A percentile compares a stretch with the other conserved stretches of the same genome.
These are phyloP conservation scores for Pinctada fucata DNA, from an alignment of 2,888 invertebrate genomes.

Conservation along the genomic window DNA sequence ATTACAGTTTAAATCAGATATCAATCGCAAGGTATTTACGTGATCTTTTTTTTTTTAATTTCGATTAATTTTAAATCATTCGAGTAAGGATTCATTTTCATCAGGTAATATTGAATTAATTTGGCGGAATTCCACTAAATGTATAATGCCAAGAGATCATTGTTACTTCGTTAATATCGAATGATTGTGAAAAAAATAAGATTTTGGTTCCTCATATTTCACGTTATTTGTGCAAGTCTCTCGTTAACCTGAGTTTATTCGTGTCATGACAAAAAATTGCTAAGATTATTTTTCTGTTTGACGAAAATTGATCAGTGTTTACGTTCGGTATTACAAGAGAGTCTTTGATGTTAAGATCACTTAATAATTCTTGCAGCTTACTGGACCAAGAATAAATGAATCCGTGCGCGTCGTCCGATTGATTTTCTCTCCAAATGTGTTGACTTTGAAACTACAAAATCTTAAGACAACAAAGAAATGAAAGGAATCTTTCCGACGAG, in stretches of 20 bases:
- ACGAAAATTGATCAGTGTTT: background rate
- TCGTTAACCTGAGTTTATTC: background rate
- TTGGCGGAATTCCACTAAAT: background rate
- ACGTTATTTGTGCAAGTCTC: background rate
- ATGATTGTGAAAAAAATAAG: background rate
- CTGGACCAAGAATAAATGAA: background rate
- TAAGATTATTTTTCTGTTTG: constrained; percentile 1
- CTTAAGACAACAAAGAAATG: background rate
- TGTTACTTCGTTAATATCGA: background rate
- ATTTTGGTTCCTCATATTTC: background rate
- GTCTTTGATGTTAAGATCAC: background rate
- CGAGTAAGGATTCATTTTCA: no score
- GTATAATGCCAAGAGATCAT: background rate
- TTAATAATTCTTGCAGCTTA: background rate
- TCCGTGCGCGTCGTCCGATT: background rate
- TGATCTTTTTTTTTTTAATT: no score
- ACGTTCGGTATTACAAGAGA: background rate
- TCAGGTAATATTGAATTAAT: no score
- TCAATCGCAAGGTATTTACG: no score
- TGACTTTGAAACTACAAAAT: background rate
- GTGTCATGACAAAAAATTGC: background rate
- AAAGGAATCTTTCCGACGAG: background rate
- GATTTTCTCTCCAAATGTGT: background rate
- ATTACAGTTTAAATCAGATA: no score
- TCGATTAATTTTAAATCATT: no score